Evolutionary conservation across 2,797 vertebrate genomes (phyloP), one percentile per base, ranked within the genome.

Genomic region (Limnodromus scolopaceus): DNA sequence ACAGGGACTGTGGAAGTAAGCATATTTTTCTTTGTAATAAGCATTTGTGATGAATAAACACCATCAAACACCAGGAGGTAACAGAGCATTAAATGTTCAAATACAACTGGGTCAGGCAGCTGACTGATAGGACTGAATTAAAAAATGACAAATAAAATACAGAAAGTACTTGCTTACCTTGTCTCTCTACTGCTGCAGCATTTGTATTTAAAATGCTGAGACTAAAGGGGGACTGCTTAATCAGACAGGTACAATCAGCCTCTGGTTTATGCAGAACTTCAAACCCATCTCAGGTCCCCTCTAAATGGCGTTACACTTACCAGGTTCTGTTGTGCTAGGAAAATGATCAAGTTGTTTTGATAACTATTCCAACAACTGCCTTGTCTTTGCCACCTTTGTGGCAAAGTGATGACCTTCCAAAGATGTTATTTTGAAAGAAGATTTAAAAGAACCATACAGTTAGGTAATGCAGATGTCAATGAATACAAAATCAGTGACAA

Each of bases 1-100:
- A 81, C 39, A 89, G 11, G 6, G 32, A 76, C 43, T 82, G 36
- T 83, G 43, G 19, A 84, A 87, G 53, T 68, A 87, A 94, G 63
- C 22, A 63, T 48, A 89, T 90, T 90, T 89, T 81, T 81, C 43
- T 86, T 91, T 92, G 83, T 93, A 95, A 96, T 93, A 92, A 85
- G 75, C 32, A 92, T 92, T 94, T 96, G 45, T 91, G 82, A 97
- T 95, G 36, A 81, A 91, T 92, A 94, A 94, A 90, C 30, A 38
- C 53, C 92, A 65, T 87, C 91, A 96, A 66, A 89, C 92, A 77
- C 15, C 36, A 53, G 63, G 39, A 64, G 19, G 77, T 27, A 97
- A 86, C 61, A 81, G 61, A 57, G 10, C 38, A 84, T 95, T 92
- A 89, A 88, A 83, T 78, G 38, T 39, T 95, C 78, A 38, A 70